Base-by-base conservation (phyloP, 2,113 vertebrate species). In the Corapipo altera region DNA sequence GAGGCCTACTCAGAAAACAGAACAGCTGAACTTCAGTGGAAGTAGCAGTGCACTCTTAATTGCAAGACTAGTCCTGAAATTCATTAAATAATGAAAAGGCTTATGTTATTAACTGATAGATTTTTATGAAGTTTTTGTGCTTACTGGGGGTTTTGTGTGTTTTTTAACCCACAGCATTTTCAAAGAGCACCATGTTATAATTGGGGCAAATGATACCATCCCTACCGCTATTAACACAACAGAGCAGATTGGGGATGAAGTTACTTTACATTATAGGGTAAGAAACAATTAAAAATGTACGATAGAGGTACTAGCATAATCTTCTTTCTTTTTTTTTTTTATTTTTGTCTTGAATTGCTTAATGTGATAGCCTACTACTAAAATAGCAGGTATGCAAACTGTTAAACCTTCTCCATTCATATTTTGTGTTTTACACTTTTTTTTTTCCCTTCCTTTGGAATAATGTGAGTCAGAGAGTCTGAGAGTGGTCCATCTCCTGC, bases 181-280 rank as follows among this genome's bases (percentile, higher is more conserved):
- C 83, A 93, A 91, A 67, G 98, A 99, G 27, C 94, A 98, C 30
- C 98, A 99, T 70, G 91, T 99, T 61, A 97, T 97, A 51, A 94
- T 99, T 75, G 98, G 98, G 82, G 98, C 98, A 91, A 99, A 98
- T 59, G 99, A 99, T 48, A 97, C 98, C 2, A 85, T 98, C 11
- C 95, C 98, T 51, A 93, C 87, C 44, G 35, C 97, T 21, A 97
- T 99, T 89, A 99, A 98, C 80, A 98, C 99, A 81, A 99, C 98
- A 70, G 97, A 97, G 12, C 96, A 98, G 55, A 98, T 99, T 5
- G 99, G 99, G 57, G 98, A 99, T 94, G 98, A 99, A 97, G 94
- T 99, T 96, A 98, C 98, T 92, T 96, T 99, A 67, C 98, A 96
- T 95, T 99, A 99, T 86, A 97, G 88, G 98, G 99, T 99, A 98